These are phyloP conservation scores for Pseudorasbora parva DNA, from an alignment of 2,113 vertebrate species.

Conservation along the genomic window DNA sequence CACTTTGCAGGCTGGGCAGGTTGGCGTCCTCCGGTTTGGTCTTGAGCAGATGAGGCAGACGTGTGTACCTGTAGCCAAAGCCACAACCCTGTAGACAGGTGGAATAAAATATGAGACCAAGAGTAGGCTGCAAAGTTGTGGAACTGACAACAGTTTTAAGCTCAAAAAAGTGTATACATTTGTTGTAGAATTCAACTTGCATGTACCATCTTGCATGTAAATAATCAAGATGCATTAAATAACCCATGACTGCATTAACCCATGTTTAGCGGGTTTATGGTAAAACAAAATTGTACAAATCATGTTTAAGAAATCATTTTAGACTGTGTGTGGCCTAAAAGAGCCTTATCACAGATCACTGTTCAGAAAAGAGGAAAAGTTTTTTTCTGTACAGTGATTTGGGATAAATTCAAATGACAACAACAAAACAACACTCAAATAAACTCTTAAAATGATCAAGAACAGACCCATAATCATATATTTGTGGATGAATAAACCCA, in stretches of 20 bases:
- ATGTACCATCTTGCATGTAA: too few species aligned
- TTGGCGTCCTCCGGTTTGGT: conserved; percentile 97
- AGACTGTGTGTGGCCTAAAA: neutral
- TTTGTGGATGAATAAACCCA: neutral
- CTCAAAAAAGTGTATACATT: neutral
- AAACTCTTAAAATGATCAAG: too few species aligned
- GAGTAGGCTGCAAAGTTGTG: neutral
- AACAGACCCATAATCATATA: neutral
- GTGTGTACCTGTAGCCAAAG: conserved; percentile 96
- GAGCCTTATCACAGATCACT: too few species aligned
- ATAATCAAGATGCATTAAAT: neutral
- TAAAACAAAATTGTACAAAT: too few species aligned
- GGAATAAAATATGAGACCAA: neutral
- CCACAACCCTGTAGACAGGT: conserved; percentile 86
- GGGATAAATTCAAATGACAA: neutral
- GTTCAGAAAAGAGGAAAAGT: too few species aligned
- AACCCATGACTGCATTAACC: neutral
- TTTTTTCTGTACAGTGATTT: neutral
- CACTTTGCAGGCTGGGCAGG: conserved; percentile 96
- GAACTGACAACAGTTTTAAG: neutral
- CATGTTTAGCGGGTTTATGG: neutral
- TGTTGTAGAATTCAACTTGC: neutral
- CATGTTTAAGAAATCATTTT: too few species aligned
- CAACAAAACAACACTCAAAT: neutral
- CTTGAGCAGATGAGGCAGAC: conserved; percentile 94